Percentiles rank a stretch among this genome's conserved stretches.
Evolutionary conservation across 2,888 invertebrate species (phyloP).

Genomic region (Eupithecia vulgata): DNA sequence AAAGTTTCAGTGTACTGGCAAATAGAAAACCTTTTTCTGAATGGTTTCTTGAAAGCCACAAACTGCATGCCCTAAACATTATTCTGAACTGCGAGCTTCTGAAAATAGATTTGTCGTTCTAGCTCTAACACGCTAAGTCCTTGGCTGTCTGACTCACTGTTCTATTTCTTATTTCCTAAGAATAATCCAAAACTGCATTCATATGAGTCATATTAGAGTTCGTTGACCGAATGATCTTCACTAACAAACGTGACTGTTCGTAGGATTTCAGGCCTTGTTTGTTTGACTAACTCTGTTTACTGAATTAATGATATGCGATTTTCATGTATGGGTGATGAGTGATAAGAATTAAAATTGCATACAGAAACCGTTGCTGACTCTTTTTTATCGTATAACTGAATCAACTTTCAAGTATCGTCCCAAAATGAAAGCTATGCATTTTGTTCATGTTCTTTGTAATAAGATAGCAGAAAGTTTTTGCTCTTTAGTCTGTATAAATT

Average conservation of each 20-base stretch:
- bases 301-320: conserved; percentile 27
- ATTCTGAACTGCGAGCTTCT: background rate
- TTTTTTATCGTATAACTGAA: conserved; percentile 1
- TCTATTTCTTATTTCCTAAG: conserved; percentile 81
- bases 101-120: conserved; percentile 46
- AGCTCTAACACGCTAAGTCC: conserved; percentile 58
- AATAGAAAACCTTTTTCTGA: background rate
- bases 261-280: conserved; percentile 44
- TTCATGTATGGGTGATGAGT: conserved; percentile 2
- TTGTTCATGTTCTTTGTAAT: background rate
- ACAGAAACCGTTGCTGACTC: conserved; percentile 16
- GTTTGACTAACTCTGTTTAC: conserved; percentile 33
- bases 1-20: background rate
- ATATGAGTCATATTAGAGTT: conserved; percentile 71
- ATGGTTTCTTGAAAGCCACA: background rate
- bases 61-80: conserved; percentile 8
- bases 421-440: background rate
- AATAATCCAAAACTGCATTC: conserved; percentile 80
- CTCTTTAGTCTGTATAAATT: background rate
- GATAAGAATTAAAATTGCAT: conserved; percentile 27
- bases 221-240: conserved; percentile 71
- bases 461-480: background rate
- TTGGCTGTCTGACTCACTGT: conserved; percentile 76
- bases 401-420: background rate
- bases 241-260: conserved; percentile 39